phyloP scores from a whole-genome alignment of 2,113 vertebrate genomes.

The Ammodramus savannarum region DNA sequence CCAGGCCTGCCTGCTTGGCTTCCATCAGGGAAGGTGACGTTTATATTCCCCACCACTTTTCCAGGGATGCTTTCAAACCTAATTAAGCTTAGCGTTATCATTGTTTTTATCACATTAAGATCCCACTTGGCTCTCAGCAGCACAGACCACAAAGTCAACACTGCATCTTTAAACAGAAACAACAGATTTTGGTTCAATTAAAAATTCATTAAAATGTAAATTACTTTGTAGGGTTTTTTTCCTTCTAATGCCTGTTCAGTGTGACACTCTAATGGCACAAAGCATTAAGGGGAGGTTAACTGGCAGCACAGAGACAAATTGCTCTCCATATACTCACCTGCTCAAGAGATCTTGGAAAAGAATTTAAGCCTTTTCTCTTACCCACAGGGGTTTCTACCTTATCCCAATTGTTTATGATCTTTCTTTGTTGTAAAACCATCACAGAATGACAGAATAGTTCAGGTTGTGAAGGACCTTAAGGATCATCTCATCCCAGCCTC shows the following conservation, averaged over 20 bases:
- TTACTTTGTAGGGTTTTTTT: constrained; percentile 69
- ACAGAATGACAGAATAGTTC: neutral
- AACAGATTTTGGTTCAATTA: constrained; percentile 85
- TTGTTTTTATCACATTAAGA: constrained; percentile 79
- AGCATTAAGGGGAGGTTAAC: constrained; percentile 57
- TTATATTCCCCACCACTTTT: constrained; percentile 29
- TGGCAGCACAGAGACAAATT: neutral
- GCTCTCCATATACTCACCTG: neutral
- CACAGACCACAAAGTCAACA: constrained; percentile 76
- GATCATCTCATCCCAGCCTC: neutral
- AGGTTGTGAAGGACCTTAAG: neutral
- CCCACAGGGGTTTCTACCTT: neutral
- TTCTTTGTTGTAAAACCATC: neutral
- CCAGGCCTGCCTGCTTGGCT: neutral
- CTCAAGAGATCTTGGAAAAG: neutral
- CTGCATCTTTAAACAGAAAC: constrained; percentile 82
- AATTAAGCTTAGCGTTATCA: constrained; percentile 80
- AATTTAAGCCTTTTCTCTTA: neutral
- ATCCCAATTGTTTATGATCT: neutral
- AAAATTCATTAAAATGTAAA: constrained; percentile 88
- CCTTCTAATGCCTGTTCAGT: constrained; percentile 63
- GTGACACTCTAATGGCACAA: constrained; percentile 65
- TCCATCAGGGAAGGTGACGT: neutral
- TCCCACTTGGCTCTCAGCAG: constrained; percentile 73
- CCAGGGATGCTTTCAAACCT: constrained; percentile 68